phyloP scores from a whole-genome alignment of 2,113 vertebrate genomes.

The Semicossyphus pulcher region DNA sequence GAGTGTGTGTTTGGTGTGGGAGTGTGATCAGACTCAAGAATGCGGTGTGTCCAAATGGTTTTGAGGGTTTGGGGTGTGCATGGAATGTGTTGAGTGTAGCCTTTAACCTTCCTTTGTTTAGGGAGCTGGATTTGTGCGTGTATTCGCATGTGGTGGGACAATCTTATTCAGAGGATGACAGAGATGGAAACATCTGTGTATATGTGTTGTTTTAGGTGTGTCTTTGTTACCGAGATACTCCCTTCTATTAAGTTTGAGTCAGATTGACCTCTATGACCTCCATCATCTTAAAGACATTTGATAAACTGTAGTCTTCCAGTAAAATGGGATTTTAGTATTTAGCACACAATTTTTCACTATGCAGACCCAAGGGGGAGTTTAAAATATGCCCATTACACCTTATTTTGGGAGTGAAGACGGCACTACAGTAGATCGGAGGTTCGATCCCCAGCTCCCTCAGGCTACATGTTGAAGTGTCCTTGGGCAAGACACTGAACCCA shows the following conservation, averaged over 20 bases:
- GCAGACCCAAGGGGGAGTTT: too few species aligned
- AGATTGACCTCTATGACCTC: neutral
- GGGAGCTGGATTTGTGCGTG: constrained; percentile 9
- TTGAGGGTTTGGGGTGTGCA: constrained; percentile 8
- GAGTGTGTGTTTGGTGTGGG: too few species aligned
- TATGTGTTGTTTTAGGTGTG: constrained; percentile 25
- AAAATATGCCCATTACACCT: too few species aligned
- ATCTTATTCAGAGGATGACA: constrained; percentile 1
- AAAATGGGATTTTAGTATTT: too few species aligned
- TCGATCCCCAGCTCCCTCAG: too few species aligned
- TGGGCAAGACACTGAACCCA: too few species aligned
- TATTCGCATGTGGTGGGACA: neutral
- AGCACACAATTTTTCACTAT: too few species aligned
- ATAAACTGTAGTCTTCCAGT: neutral
- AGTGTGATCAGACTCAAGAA: constrained; percentile 21
- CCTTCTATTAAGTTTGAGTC: constrained; percentile 15
- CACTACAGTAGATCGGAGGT: too few species aligned
- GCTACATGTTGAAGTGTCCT: too few species aligned
- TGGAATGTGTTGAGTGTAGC: constrained; percentile 29
- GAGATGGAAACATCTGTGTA: constrained; percentile 21
- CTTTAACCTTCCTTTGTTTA: constrained; percentile 10
- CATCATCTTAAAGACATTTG: neutral
- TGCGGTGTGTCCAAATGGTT: constrained; percentile 10
- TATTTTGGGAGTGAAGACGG: too few species aligned
- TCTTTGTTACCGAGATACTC: constrained; percentile 17